A percentile compares a stretch with the other conserved stretches of the same genome.
phyloP scores from a whole-genome alignment of 2,797 vertebrate genomes.

The Caiman crocodilus region DNA sequence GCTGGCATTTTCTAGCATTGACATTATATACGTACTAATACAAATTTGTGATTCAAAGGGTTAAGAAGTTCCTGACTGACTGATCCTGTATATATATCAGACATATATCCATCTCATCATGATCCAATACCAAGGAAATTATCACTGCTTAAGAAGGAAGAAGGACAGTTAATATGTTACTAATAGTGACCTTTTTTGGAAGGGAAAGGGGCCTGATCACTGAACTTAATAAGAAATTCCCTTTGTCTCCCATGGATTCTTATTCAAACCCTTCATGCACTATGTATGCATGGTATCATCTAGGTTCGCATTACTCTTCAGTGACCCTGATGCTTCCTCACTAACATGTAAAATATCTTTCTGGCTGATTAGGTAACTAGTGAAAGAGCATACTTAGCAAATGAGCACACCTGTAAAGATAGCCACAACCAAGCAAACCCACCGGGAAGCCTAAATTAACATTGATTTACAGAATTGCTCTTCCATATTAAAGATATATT shows the following conservation, averaged over 20 bases:
- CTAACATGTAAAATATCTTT: constrained; percentile 31
- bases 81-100: not conserved
- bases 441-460: not conserved
- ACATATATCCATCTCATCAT: too few relatives aligned
- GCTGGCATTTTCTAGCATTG: not conserved
- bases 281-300: not conserved
- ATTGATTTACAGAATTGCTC: constrained; percentile 38
- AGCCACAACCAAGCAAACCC: not conserved
- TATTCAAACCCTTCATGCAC: not conserved
- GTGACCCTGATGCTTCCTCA: not conserved
- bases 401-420: not conserved
- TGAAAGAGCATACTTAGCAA: not conserved
- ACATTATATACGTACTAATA: not conserved
- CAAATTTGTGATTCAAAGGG: not conserved
- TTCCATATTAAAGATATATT: constrained; percentile 55
- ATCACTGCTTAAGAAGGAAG: not conserved
- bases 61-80: not conserved
- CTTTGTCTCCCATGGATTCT: not conserved
- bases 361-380: not conserved
- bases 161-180: not conserved
- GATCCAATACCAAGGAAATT: not conserved
- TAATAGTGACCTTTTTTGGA: not conserved
- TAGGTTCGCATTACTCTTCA: not conserved
- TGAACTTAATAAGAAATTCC: not conserved
- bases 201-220: not conserved